Conservation (phyloP, 2,888 invertebrate species). For the Clostera curtula region DNA sequence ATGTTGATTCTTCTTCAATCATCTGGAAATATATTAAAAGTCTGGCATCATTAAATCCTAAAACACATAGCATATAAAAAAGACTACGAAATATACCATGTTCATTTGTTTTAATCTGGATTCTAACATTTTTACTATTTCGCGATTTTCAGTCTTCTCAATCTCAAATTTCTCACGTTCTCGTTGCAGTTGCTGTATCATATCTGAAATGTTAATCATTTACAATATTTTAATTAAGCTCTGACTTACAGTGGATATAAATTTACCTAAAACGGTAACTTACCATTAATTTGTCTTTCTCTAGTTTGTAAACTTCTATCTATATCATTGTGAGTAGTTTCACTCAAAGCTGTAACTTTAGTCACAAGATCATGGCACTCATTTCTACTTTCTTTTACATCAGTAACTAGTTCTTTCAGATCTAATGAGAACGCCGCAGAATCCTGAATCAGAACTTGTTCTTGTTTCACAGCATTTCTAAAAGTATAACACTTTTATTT, state of each 20-base stretch:
- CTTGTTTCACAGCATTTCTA: slow-evolving; percentile 70
- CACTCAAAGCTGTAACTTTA: slow-evolving; percentile 58
- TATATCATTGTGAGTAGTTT: slow-evolving; percentile 53
- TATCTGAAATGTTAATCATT: slow-evolving; percentile 58
- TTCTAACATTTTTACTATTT: slow-evolving; percentile 71
- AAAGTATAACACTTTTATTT: slow-evolving; percentile 8
- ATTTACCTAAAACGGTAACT: neutral
- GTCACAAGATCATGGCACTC: slow-evolving; percentile 60
- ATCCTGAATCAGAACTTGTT: slow-evolving; percentile 64
- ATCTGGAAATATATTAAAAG: slow-evolving; percentile 34
- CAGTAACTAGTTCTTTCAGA: slow-evolving; percentile 58
- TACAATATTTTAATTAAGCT: neutral
- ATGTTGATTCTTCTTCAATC: slow-evolving; percentile 58
- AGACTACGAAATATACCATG: slow-evolving; percentile 38
- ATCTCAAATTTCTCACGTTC: slow-evolving; percentile 71
- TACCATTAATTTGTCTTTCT: slow-evolving; percentile 74
- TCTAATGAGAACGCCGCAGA: slow-evolving; percentile 66
- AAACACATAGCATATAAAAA: neutral
- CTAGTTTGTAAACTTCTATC: slow-evolving; percentile 67
- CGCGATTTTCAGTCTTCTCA: slow-evolving; percentile 71
- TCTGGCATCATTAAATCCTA: slow-evolving; percentile 2
- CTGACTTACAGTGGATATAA: neutral
- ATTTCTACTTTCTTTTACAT: slow-evolving; percentile 63
- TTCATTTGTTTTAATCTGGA: slow-evolving; percentile 75
- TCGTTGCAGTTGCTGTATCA: slow-evolving; percentile 70